These are phyloP conservation scores for Crenuchus spilurus DNA, from an alignment of 2,797 vertebrate genomes.

Conservation along the genomic window DNA sequence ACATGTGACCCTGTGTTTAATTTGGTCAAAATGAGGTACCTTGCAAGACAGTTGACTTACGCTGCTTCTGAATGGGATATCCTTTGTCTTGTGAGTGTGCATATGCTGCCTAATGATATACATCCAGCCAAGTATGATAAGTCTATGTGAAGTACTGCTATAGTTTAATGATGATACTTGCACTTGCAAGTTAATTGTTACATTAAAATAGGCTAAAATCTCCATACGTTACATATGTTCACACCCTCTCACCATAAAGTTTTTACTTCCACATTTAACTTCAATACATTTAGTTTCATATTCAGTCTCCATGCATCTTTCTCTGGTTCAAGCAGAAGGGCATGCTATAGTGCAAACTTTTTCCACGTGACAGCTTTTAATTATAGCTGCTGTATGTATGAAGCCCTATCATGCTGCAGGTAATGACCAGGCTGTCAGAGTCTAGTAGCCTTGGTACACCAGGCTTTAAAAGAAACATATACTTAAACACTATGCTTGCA, in stretches of 20 bases:
- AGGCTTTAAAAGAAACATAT: neutral
- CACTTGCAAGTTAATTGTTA: neutral
- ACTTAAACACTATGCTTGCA: conserved; percentile 7
- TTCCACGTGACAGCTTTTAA: conserved; percentile 69
- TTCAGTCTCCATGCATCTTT: neutral
- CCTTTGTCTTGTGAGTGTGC: too few species aligned
- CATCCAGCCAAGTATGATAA: neutral
- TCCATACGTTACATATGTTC: neutral
- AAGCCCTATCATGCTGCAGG: conserved; percentile 62
- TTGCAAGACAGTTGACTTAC: too few species aligned
- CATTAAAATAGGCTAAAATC: neutral
- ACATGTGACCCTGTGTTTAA: too few species aligned
- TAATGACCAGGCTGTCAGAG: conserved; percentile 71
- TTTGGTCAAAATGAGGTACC: too few species aligned
- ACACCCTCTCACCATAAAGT: too few species aligned
- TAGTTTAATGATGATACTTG: neutral
- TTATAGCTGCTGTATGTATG: conserved; percentile 67
- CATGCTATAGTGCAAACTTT: conserved; percentile 22
- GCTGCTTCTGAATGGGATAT: too few species aligned
- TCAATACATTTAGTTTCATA: too few species aligned
- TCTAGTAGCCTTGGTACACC: conserved; percentile 16
- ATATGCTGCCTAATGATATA: too few species aligned
- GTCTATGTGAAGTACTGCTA: neutral
- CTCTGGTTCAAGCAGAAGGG: conserved; percentile 3
- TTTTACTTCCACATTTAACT: neutral